Percentiles rank a stretch among this genome's conserved stretches.
Conservation (phyloP, 2,888 invertebrate genomes). For the Leptopilina drosophilae region DNA sequence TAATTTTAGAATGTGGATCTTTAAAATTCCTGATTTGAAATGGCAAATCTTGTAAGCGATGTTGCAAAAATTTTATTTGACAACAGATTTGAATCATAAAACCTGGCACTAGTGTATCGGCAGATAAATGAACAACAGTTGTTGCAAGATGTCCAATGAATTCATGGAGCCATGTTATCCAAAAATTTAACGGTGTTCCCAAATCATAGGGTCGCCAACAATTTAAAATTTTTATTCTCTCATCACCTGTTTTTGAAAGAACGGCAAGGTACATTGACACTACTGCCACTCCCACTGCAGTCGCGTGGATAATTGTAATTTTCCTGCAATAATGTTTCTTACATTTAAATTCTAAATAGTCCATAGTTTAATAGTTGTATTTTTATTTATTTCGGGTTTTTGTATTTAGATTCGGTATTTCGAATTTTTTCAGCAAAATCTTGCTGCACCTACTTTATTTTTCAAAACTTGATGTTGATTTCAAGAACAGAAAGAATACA, state of each 20-base stretch:
- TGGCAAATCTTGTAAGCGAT: not conserved
- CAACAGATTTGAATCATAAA: slow-evolving; percentile 7
- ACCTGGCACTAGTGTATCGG: slow-evolving; percentile 3
- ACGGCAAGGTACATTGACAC: not conserved
- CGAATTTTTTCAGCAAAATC: too few species aligned
- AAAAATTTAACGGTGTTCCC: not conserved
- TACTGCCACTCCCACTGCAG: not conserved
- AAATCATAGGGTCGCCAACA: not conserved
- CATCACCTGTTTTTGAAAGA: not conserved
- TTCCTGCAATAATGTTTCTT: not conserved
- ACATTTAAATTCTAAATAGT: too few species aligned
- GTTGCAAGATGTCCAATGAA: not conserved
- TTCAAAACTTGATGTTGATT: too few species aligned
- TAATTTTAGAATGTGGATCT: not conserved
- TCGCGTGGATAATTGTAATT: not conserved
- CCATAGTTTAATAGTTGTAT: too few species aligned
- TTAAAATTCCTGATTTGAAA: not conserved
- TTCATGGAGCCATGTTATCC: not conserved
- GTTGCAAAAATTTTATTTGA: not conserved
- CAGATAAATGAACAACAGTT: not conserved
- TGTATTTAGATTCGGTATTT: too few species aligned
- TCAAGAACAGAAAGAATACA: too few species aligned
- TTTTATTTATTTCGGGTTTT: too few species aligned
- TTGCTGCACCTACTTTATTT: too few species aligned
- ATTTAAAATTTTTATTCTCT: not conserved